A percentile compares a stretch with the other conserved stretches of the same genome.
These are phyloP conservation scores for Megathymus violae DNA, from an alignment of 1,140 invertebrate genomes.

Conservation along the genomic window DNA sequence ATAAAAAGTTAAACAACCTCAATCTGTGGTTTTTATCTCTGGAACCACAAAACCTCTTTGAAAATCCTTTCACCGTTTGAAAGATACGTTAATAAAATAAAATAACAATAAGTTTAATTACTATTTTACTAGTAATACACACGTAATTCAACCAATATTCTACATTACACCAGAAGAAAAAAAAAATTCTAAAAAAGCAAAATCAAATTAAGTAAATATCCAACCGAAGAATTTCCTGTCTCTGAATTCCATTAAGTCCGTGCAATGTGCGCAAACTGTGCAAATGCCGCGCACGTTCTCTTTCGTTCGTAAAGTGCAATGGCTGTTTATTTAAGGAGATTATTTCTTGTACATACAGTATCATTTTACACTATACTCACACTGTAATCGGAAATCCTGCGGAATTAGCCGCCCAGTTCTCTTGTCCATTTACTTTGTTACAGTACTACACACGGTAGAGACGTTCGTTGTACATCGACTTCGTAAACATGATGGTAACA, in stretches of 20 bases:
- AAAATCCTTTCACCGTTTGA: too few relatives aligned
- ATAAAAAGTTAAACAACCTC: too few relatives aligned
- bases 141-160: too few relatives aligned
- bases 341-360: constrained; percentile 62
- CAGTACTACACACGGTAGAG: constrained; percentile 35
- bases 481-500: too few relatives aligned
- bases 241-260: constrained; percentile 35
- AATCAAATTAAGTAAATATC: constrained; percentile 8
- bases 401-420: constrained; percentile 55
- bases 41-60: too few relatives aligned
- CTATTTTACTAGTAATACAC: too few relatives aligned
- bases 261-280: constrained; percentile 15
- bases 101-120: too few relatives aligned
- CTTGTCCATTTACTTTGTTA: constrained; percentile 56
- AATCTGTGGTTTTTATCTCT: too few relatives aligned
- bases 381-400: constrained; percentile 45
- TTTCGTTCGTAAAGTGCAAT: constrained; percentile 53
- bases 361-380: constrained; percentile 46
- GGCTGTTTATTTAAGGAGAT: constrained; percentile 61
- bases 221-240: constrained; percentile 21
- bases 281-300: constrained; percentile 42
- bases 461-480: neutral
- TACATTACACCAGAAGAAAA: too few relatives aligned
- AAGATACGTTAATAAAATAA: too few relatives aligned
- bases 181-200: constrained; percentile 1